phyloP scores from a whole-genome alignment of 1,140 invertebrate species.

The Drosophila sulfurigaster region DNA sequence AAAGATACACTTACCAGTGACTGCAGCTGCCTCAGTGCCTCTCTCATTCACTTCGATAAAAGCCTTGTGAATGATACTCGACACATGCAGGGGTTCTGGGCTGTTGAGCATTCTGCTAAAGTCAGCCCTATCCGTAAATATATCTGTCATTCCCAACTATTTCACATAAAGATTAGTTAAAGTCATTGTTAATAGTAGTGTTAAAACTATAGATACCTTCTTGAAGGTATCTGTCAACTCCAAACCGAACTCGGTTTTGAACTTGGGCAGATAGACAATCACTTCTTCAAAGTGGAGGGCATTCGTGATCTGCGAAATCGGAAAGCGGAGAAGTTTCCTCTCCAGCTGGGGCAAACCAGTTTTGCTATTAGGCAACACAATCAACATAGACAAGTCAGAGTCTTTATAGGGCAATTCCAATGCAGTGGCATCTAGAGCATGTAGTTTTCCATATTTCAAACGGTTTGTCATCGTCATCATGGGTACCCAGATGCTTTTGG shows the following conservation, averaged over 20 bases:
- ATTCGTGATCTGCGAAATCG: constrained; percentile 71
- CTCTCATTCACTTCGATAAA: constrained; percentile 87
- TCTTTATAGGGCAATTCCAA: constrained; percentile 67
- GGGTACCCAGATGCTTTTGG: constrained; percentile 73
- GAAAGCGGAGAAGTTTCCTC: constrained; percentile 83
- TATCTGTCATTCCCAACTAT: too few species aligned
- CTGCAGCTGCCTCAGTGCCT: constrained; percentile 62
- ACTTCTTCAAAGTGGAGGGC: constrained; percentile 80
- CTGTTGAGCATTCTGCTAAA: too few species aligned
- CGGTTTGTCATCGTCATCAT: constrained; percentile 86
- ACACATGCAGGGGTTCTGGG: constrained; percentile 10
- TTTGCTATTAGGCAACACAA: too few species aligned
- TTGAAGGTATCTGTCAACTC: constrained; percentile 86
- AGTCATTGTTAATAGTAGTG: background rate
- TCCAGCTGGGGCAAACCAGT: constrained; percentile 85
- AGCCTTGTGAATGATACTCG: constrained; percentile 86
- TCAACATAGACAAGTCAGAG: too few species aligned
- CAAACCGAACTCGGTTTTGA: constrained; percentile 87
- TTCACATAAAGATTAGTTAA: background rate
- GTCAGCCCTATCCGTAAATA: too few species aligned
- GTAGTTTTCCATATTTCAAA: constrained; percentile 65
- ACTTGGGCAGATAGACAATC: constrained; percentile 87
- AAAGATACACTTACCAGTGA: constrained; percentile 58
- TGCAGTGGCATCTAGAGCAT: constrained; percentile 60
- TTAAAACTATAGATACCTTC: constrained; percentile 82